Percentiles rank a stretch among this genome's conserved stretches.
phyloP scores from a whole-genome alignment of 2,113 vertebrate genomes.

The Phasianus colchicus region DNA sequence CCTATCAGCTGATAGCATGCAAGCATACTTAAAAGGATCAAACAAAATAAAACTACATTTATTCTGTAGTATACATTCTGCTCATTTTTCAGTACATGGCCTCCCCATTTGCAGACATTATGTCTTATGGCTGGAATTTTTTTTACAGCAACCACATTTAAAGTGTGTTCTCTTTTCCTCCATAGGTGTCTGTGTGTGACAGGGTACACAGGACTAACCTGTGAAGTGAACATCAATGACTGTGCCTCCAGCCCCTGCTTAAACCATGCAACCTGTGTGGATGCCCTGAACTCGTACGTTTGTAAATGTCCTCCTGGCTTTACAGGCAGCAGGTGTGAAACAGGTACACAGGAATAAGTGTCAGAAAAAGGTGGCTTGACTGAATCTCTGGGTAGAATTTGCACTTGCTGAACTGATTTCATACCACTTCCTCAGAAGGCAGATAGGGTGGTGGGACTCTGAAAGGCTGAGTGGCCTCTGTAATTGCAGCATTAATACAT shows the following conservation, averaged over 20 bases:
- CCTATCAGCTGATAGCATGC: background rate
- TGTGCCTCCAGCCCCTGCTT: constrained; percentile 91
- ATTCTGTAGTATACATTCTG: background rate
- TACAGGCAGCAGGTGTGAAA: constrained; percentile 99
- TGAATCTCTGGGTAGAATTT: constrained; percentile 8
- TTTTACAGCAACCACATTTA: background rate
- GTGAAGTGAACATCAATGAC: constrained; percentile 91
- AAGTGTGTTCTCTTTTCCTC: background rate
- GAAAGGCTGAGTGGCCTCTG: background rate
- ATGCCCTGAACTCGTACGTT: constrained; percentile 86
- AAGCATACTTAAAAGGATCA: background rate
- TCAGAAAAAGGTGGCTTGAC: constrained; percentile 25
- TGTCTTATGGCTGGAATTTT: background rate
- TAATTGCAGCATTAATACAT: background rate
- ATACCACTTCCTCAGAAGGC: background rate
- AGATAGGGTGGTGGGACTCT: background rate
- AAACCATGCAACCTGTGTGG: constrained; percentile 92
- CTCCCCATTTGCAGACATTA: background rate
- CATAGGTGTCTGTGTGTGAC: constrained; percentile 88
- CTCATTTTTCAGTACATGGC: background rate
- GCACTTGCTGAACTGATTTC: background rate
- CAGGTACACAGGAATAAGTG: constrained; percentile 88
- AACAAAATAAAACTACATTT: background rate
- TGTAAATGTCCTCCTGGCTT: constrained; percentile 97
- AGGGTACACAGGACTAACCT: constrained; percentile 87